phyloP scores from a whole-genome alignment of 2,888 invertebrate genomes.

The Sericinus montela region DNA sequence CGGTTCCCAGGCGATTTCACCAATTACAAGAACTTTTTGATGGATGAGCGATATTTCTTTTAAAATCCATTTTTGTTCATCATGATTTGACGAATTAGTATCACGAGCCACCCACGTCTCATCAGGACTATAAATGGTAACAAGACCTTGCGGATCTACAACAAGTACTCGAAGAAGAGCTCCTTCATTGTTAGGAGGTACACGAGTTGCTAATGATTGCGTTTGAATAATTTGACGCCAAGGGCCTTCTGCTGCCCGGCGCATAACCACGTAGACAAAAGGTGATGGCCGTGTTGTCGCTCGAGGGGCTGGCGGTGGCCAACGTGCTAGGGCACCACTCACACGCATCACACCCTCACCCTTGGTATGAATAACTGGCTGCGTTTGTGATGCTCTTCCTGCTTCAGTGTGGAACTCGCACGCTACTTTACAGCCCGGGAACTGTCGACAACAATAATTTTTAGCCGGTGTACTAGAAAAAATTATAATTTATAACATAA shows the following conservation, averaged over 20 bases:
- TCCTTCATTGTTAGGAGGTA: conserved; percentile 82
- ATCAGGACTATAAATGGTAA: conserved; percentile 85
- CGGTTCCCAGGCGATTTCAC: conserved; percentile 86
- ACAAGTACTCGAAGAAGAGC: conserved; percentile 83
- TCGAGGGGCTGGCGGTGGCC: conserved; percentile 81
- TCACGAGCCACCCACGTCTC: conserved; percentile 80
- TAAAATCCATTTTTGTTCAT: conserved; percentile 80
- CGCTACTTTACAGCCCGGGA: conserved; percentile 85
- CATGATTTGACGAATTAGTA: conserved; percentile 69
- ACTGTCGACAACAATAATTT: conserved; percentile 70
- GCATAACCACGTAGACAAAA: conserved; percentile 85
- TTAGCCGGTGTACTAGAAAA: background rate
- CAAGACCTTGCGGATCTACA: conserved; percentile 84
- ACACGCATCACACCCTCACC: conserved; percentile 84
- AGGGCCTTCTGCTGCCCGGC: conserved; percentile 81
- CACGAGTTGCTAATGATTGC: conserved; percentile 80
- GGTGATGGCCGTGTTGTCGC: conserved; percentile 78
- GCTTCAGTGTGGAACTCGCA: conserved; percentile 84
- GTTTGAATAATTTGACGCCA: conserved; percentile 85
- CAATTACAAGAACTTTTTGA: conserved; percentile 84
- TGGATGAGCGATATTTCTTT: conserved; percentile 85
- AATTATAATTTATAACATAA: background rate
- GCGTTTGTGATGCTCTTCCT: conserved; percentile 80
- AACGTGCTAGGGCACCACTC: conserved; percentile 81
- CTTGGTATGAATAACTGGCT: conserved; percentile 84